Base-by-base conservation (phyloP, 1,140 invertebrate species). In the Ctenoplectra terminalis region DNA sequence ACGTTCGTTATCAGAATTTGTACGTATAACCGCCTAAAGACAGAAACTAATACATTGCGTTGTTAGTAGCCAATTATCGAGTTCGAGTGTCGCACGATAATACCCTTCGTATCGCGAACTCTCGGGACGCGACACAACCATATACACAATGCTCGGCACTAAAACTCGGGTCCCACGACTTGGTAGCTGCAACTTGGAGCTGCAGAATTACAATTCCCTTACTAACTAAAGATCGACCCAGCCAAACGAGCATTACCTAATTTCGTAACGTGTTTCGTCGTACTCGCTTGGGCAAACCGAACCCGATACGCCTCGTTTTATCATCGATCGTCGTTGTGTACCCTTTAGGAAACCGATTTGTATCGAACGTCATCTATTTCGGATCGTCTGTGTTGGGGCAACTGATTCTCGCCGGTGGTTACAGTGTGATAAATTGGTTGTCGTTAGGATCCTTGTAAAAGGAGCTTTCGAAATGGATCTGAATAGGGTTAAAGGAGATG, bases 31-130 rank as follows among this genome's bases (percentile, higher is more conserved):
- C 29, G 58, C 69, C 58, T 63, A 73, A 80, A 80, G 69, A 73
- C 77, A 73, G 69, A 64, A 80, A 80, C 77, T 73, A 80, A 80
- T 80, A 73, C 77, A 64, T 80, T 40, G 70, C 69, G 77, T 80
- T 80, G 77, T 80, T 80, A 73, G 69, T 9, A 80, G 77, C 77
- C 77, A 80, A 80, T 80, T 80, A 80, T 73, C 77, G 77, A 80
- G 77, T 80, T 80, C 58, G 77, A 61, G 77, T 63, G 69, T 80
- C 77, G 77, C 23, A 80, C 77, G 69, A 80, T 80, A 80, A 80
- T 80, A 73, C 69, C 46, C 56, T 63, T 29, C 43, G 67, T 61
- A 73, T 63, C 48, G 58, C 58, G 11, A 80, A 80, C 69, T 73
- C 67, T 72, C 34, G 34, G 20, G 67, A 56, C 31, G 4, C 17